phyloP scores from a whole-genome alignment of 2,888 invertebrate species.

The Strigamia crassipes region DNA sequence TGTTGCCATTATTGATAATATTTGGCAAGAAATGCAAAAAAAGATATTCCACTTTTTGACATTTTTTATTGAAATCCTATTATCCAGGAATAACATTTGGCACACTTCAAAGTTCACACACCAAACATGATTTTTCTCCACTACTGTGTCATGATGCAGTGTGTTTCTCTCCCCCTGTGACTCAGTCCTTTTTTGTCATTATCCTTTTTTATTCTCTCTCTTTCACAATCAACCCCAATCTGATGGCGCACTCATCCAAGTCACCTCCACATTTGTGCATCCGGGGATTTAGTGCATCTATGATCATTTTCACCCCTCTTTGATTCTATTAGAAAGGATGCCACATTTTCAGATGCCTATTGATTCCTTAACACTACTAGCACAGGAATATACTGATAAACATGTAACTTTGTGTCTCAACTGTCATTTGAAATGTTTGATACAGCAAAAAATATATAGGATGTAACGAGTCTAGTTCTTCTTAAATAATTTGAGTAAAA shows the following conservation, averaged over 20 bases:
- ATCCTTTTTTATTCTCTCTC: neutral
- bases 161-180: neutral
- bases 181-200: slow-evolving; percentile 10
- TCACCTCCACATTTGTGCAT: slow-evolving; percentile 25
- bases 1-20: too few relatives aligned
- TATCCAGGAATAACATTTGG: neutral
- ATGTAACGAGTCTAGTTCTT: too few relatives aligned
- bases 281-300: slow-evolving; percentile 3
- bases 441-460: too few relatives aligned
- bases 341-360: neutral
- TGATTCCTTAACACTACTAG: neutral
- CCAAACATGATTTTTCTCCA: neutral
- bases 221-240: slow-evolving; percentile 8
- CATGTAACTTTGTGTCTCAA: too few relatives aligned
- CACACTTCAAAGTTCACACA: neutral
- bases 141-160: slow-evolving; percentile 8
- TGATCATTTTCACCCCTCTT: slow-evolving; percentile 18
- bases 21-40: too few relatives aligned
- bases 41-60: neutral
- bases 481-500: too few relatives aligned
- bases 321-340: neutral
- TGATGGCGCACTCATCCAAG: neutral
- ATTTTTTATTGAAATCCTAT: neutral
- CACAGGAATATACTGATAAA: neutral
- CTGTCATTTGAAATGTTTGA: too few relatives aligned